phyloP scores from a whole-genome alignment of 2,797 vertebrate species.

The Myoxocephalus aenaeus region DNA sequence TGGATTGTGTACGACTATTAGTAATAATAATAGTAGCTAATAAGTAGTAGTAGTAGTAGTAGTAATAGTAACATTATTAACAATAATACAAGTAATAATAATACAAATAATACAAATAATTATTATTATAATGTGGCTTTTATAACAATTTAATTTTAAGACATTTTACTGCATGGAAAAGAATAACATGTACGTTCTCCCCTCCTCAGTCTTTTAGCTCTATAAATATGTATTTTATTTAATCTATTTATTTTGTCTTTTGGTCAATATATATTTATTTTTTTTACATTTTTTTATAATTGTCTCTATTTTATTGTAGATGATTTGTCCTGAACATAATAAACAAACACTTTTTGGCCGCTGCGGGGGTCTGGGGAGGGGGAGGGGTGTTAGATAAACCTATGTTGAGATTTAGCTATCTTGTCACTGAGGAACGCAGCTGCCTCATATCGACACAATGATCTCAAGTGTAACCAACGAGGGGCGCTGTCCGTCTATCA shows the following conservation, averaged over 20 bases:
- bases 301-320: neutral
- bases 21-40: neutral
- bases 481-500: constrained; percentile 85
- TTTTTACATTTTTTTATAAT: neutral
- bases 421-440: constrained; percentile 72
- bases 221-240: constrained; percentile 17
- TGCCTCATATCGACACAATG: constrained; percentile 76
- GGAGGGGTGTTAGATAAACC: constrained; percentile 50
- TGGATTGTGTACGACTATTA: neutral
- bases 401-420: constrained; percentile 63
- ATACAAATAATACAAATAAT: constrained; percentile 19
- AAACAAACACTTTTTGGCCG: constrained; percentile 6
- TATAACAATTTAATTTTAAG: neutral
- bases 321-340: constrained; percentile 25
- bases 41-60: neutral
- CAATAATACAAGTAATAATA: neutral
- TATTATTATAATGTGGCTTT: neutral
- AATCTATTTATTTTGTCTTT: neutral
- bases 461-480: constrained; percentile 83
- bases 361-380: neutral
- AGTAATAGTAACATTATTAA: neutral
- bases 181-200: neutral
- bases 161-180: neutral
- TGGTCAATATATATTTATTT: neutral
- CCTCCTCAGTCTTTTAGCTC: neutral